Percentiles rank a stretch among this genome's conserved stretches.
phyloP scores from a whole-genome alignment of 2,113 vertebrate genomes.

The Serinus canaria region DNA sequence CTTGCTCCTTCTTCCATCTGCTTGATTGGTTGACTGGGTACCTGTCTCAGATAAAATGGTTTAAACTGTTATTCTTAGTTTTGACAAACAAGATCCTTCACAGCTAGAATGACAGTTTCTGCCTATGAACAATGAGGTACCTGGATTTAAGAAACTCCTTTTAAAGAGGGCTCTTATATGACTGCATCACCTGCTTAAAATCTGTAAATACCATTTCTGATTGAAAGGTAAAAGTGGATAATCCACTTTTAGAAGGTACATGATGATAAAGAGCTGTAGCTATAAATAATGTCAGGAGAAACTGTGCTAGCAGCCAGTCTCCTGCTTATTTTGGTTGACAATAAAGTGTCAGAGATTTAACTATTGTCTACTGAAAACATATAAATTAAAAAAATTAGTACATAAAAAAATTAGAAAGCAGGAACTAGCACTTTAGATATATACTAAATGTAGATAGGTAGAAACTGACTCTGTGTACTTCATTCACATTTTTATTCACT shows the following conservation, averaged over 20 bases:
- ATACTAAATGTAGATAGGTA: too few species aligned
- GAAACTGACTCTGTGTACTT: background rate
- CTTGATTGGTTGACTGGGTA: background rate
- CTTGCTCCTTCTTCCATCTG: conserved; percentile 5
- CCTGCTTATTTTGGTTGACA: background rate
- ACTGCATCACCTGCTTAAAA: background rate
- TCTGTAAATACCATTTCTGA: background rate
- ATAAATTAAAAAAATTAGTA: background rate
- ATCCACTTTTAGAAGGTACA: background rate
- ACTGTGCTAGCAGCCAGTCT: background rate
- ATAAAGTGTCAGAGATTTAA: background rate
- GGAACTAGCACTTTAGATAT: background rate
- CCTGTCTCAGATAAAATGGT: background rate
- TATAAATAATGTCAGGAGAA: background rate
- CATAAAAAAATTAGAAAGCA: background rate
- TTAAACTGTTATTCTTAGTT: background rate
- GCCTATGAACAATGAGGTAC: background rate
- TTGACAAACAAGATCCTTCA: background rate
- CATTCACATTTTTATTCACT: background rate
- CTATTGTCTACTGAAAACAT: background rate
- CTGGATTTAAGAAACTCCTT: background rate
- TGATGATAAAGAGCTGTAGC: background rate
- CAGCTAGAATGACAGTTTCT: background rate
- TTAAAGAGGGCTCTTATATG: background rate
- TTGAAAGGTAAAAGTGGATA: background rate